Base-by-base conservation (phyloP, 53 echinoderm and acorn worm genomes). In the Antedon mediterranea region DNA sequence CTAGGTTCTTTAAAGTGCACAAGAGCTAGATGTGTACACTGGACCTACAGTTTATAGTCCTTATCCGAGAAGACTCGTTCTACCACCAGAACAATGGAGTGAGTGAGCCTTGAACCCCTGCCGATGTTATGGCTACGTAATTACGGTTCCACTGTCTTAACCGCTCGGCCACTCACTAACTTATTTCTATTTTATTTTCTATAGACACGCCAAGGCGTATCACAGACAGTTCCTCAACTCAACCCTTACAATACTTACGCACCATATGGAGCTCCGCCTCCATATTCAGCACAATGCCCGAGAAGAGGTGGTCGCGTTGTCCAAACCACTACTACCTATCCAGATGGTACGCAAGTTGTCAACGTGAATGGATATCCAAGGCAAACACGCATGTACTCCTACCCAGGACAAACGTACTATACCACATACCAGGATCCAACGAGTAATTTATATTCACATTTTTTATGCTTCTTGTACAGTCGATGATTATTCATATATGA, bases 381-480 rank as follows among this genome's bases (percentile, higher is more conserved):
- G 31, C 79, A 79, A 71, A 30, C 79, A 2, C 32, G 71, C 3
- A 34, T 32, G 33, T 79, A 79, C 27, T 71, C 71, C 6, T 79
- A 79, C 33, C 79, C 79, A 32, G 79, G 79, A 30, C 79, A 79
- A 29, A 79, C 79, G 3, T 32, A 32, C 20, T 79, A 79, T 28
- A 79, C 79, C 8, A 79, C 79, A 23, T 79, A 79, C 34, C 71
- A 71, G 28, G 71, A 31, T 71, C 71, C 71, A 29, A 30, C 78
- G 30, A 32, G 30, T 29, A 32, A 28, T 3, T 32, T 37, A 37
- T 37, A 37, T 37, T 37, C 11, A 37, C 11, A 37, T 37, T 37
- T 37, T 37, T 37, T 6, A 37, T 37, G 11, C 37, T 11, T 4
- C 4, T 11, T 37, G 4, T 37, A 37, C 4, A 37, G 11, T 6